Evolutionary conservation across 2,797 vertebrate genomes (phyloP), one percentile per base, ranked within the genome.

Genomic region (Sphenopsis melanotis): DNA sequence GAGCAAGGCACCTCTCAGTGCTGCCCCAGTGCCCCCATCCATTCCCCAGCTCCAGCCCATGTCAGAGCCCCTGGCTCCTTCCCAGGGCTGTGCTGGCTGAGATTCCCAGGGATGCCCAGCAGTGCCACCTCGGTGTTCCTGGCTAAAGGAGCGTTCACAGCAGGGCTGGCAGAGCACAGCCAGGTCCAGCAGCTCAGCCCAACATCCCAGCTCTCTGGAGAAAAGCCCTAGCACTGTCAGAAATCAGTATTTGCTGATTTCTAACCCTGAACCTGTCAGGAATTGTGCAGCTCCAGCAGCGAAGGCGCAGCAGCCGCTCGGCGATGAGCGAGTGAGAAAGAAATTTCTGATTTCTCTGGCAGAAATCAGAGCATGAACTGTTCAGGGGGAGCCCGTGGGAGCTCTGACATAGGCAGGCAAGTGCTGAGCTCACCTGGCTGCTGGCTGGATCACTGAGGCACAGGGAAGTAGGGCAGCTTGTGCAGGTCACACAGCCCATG

Each of bases 401-500:
- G 53, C 64, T 44, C 36, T 65, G 59, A 44, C 64, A 44, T 2
- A 29, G 85, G 59, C 72, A 80, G 26, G 53, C 66, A 34, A 77
- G 60, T 0, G 5, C 36, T 93, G 93, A 96, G 85, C 81, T 94
- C 89, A 82, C 63, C 55, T 5, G 2, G 2, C 12, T 81, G 71
- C 79, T 68, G n/a, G 12, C 56, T 72, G 85, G 85, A 93, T 89
- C 87, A 74, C 85, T 32, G 66, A 87, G 75, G 83, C 91, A 90
- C 90, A 65, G 18, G 90, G 89, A 96, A 95, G 24, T 87, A 88
- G 96, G 91, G 68, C 94, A 94, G 81, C 63, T 6, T 70, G 77
- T 72, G 41, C 94, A 89, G n/a, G 26, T 91, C 91, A 94, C 70
- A 30, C 29, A 55, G 47, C 19, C 69, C 83, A 94, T 74, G 59